Conservation (phyloP, 2,113 vertebrate species). For the Australoheros scitulus region DNA sequence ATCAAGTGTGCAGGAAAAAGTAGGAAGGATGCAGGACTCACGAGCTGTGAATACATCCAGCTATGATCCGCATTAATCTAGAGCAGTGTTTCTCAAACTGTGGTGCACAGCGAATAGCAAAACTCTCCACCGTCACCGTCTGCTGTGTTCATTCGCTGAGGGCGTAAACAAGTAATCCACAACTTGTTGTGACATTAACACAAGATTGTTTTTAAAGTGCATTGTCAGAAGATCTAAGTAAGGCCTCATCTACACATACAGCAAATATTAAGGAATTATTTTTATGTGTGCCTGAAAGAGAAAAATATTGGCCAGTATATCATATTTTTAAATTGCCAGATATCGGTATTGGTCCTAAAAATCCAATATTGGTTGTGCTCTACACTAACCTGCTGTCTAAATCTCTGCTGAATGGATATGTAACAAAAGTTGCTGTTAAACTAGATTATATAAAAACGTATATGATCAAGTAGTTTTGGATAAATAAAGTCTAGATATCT, state of each 20-base stretch:
- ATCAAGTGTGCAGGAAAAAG: not conserved
- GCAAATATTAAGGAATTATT: not conserved
- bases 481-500: not conserved
- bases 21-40: not conserved
- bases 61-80: not conserved
- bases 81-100: too few species aligned
- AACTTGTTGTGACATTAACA: not conserved
- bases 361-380: not conserved
- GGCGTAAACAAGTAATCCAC: not conserved
- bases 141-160: too few species aligned
- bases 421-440: not conserved
- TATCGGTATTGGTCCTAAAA: not conserved
- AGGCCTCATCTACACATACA: not conserved
- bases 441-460: not conserved
- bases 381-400: too few species aligned
- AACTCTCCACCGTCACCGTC: too few species aligned
- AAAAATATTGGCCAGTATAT: not conserved
- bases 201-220: not conserved
- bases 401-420: rapidly evolving
- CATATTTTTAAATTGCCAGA: not conserved
- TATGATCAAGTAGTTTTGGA: not conserved
- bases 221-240: not conserved
- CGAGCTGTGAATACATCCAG: not conserved
- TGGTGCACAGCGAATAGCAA: too few species aligned
- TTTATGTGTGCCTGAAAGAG: not conserved